phyloP scores from a whole-genome alignment of 2,888 invertebrate genomes.

The Pyrrhosoma nymphula region DNA sequence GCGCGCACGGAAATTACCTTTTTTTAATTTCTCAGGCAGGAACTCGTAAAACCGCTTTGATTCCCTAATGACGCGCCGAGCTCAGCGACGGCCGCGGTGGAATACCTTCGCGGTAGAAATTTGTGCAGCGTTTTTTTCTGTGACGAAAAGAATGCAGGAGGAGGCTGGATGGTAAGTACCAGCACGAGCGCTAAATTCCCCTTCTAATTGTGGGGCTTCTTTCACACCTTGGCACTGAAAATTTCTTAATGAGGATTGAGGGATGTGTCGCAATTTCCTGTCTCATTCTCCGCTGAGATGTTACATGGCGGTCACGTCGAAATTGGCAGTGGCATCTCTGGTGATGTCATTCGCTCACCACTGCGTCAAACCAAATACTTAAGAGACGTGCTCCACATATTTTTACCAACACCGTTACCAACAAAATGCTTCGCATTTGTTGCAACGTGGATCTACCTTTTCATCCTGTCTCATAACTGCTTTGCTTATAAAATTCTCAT shows the following conservation, averaged over 20 bases:
- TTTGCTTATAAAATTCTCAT: too few relatives aligned
- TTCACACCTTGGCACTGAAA: background rate
- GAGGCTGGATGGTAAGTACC: background rate
- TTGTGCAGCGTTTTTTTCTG: background rate
- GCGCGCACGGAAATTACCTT: background rate
- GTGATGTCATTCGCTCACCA: background rate
- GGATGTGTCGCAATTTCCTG: background rate
- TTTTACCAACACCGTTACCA: background rate
- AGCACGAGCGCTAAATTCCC: background rate
- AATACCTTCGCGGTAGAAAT: background rate
- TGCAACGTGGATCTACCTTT: too few relatives aligned
- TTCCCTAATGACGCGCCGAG: background rate
- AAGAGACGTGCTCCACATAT: background rate
- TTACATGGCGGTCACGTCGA: background rate
- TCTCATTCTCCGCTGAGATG: background rate
- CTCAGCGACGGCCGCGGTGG: background rate
- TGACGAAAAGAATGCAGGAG: background rate
- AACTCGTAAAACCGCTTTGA: background rate
- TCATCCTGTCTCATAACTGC: too few relatives aligned
- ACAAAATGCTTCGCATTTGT: background rate
- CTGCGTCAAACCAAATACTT: background rate
- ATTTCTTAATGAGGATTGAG: background rate
- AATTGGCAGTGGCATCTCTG: background rate
- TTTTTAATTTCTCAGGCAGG: background rate
- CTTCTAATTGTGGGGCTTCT: background rate